A percentile compares a stretch with the other conserved stretches of the same genome.
These are phyloP conservation scores for Tokudaia tokunoshimensis DNA, from an alignment of 2,797 vertebrate species.

Conservation along the genomic window DNA sequence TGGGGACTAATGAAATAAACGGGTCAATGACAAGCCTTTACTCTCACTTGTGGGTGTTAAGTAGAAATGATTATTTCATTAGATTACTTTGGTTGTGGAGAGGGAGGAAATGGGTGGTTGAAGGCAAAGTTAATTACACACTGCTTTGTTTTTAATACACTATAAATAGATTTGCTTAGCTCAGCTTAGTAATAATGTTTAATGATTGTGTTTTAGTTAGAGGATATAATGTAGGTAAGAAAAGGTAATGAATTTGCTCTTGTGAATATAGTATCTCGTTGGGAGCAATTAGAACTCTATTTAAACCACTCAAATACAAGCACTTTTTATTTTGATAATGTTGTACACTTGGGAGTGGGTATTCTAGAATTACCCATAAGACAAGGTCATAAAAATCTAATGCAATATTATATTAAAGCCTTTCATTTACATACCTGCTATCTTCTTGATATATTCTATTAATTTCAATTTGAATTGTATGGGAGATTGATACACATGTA, in stretches of 20 bases:
- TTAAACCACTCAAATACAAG: slow-evolving; percentile 47
- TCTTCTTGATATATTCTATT: not conserved
- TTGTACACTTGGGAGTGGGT: not conserved
- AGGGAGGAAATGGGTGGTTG: not conserved
- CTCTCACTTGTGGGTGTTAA: not conserved
- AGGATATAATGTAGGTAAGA: slow-evolving; percentile 16
- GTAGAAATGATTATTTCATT: slow-evolving; percentile 53
- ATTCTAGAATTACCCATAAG: not conserved
- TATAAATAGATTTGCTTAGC: slow-evolving; percentile 26
- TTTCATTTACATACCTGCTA: not conserved
- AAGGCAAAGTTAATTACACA: slow-evolving; percentile 40
- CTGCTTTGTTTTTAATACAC: slow-evolving; percentile 36
- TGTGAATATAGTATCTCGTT: slow-evolving; percentile 24
- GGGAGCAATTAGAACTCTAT: slow-evolving; percentile 62
- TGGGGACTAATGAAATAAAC: not conserved
- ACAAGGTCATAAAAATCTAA: not conserved
- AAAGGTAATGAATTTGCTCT: slow-evolving; percentile 43
- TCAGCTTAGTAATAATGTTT: slow-evolving; percentile 55
- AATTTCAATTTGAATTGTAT: not conserved
- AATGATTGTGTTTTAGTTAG: slow-evolving; percentile 65
- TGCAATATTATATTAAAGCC: slow-evolving; percentile 1
- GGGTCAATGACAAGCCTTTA: not conserved
- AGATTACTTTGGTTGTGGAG: not conserved
- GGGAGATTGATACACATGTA: not conserved
- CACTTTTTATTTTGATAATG: not conserved